A percentile compares a stretch with the other conserved stretches of the same genome.
These are phyloP conservation scores for Cecidostiba fungosa DNA, from an alignment of 2,888 invertebrate species.

Conservation along the genomic window DNA sequence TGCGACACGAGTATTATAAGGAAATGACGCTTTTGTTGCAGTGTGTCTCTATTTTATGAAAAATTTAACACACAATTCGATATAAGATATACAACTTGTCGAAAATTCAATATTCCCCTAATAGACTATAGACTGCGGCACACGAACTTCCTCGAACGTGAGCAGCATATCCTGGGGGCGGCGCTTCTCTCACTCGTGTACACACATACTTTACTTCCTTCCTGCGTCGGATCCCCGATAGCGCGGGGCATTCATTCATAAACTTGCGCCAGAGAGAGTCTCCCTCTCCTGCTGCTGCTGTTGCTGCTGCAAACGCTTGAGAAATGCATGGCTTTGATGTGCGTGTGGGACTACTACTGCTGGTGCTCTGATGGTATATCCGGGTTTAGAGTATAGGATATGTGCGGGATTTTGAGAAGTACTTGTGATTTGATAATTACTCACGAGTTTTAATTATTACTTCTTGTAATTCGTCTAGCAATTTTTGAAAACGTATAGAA, in stretches of 20 bases:
- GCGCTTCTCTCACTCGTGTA: constrained; percentile 45
- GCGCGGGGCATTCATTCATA: constrained; percentile 51
- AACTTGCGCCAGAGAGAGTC: constrained; percentile 18
- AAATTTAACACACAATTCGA: too few relatives aligned
- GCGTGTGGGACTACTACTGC: background rate
- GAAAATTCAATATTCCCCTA: background rate
- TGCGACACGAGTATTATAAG: background rate
- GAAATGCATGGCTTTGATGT: constrained; percentile 33
- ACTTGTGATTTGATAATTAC: too few relatives aligned
- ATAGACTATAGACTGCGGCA: background rate
- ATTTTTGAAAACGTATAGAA: too few relatives aligned
- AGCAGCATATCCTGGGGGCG: constrained; percentile 48
- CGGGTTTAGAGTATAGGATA: background rate
- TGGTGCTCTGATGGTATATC: background rate
- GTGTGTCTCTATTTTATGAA: too few relatives aligned
- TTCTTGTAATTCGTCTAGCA: too few relatives aligned
- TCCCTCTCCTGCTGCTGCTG: constrained; percentile 11
- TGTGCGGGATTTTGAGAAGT: too few relatives aligned
- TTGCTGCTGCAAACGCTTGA: background rate
- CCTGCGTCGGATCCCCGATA: constrained; percentile 28
- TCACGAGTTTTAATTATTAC: too few relatives aligned
- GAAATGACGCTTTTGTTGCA: too few relatives aligned
- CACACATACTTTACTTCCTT: constrained; percentile 23
- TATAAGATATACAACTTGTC: background rate
- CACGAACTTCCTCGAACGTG: constrained; percentile 23